These are phyloP conservation scores for Aphis craccivora DNA, from an alignment of 1,140 invertebrate genomes.

Conservation along the genomic window DNA sequence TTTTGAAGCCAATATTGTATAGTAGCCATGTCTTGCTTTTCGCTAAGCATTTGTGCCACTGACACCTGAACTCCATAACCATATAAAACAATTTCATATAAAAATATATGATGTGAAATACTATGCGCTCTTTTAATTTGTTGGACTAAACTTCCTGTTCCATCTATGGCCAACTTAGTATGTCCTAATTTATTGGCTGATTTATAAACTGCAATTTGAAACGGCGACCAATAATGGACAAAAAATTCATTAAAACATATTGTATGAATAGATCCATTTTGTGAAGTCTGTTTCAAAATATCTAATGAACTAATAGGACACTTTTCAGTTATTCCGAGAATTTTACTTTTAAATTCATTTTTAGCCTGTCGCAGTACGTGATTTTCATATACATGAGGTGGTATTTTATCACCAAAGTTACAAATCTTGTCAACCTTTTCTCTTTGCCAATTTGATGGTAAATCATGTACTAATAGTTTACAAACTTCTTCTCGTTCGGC, in stretches of 20 bases:
- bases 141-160: not conserved
- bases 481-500: not conserved
- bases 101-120: not conserved
- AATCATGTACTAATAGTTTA: not conserved
- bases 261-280: not conserved
- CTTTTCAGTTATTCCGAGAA: not conserved
- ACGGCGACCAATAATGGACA: slow-evolving; percentile 2
- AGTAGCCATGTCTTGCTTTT: too few relatives aligned
- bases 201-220: not conserved
- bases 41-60: too few relatives aligned
- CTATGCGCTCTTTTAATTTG: not conserved
- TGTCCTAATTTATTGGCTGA: not conserved
- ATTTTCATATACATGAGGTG: not conserved
- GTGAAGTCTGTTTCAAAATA: not conserved
- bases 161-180: not conserved
- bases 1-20: too few relatives aligned
- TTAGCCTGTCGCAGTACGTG: not conserved
- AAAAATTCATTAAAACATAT: not conserved
- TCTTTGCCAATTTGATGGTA: slow-evolving; percentile 10
- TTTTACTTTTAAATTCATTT: not conserved
- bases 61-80: not conserved
- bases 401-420: slow-evolving; percentile 11
- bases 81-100: slow-evolving; percentile 8
- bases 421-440: slow-evolving; percentile 2
- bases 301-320: not conserved